Percentiles rank a stretch among this genome's conserved stretches.
phyloP scores from a whole-genome alignment of 2,888 invertebrate genomes.

The Mamestra brassicae region DNA sequence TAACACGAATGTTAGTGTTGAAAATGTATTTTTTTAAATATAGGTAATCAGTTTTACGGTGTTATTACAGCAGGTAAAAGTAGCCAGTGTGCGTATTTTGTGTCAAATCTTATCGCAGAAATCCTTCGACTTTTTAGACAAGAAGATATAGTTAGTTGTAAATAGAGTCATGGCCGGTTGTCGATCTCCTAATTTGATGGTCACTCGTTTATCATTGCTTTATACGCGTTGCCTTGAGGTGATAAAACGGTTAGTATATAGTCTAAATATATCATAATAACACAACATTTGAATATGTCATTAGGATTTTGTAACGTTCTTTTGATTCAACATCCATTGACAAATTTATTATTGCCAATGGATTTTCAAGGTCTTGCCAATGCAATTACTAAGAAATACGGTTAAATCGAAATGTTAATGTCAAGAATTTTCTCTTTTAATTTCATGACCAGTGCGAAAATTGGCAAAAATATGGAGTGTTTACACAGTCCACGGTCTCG shows the following conservation, averaged over 20 bases:
- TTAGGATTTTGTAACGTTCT: slow-evolving; percentile 43
- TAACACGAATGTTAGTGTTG: slow-evolving; percentile 48
- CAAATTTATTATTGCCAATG: slow-evolving; percentile 39
- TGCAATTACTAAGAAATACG: slow-evolving; percentile 37
- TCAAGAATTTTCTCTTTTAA: slow-evolving; percentile 34
- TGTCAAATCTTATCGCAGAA: slow-evolving; percentile 84
- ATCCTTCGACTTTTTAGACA: slow-evolving; percentile 83
- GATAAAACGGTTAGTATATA: slow-evolving; percentile 71
- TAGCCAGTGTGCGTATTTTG: slow-evolving; percentile 69
- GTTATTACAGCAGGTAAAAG: slow-evolving; percentile 44
- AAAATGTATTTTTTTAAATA: slow-evolving; percentile 51
- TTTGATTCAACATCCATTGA: slow-evolving; percentile 24
- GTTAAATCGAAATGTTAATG: slow-evolving; percentile 22
- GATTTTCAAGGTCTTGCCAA: slow-evolving; percentile 53
- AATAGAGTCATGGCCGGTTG: slow-evolving; percentile 89
- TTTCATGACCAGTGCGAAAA: slow-evolving; percentile 57
- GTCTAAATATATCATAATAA: slow-evolving; percentile 58
- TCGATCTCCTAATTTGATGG: slow-evolving; percentile 89
- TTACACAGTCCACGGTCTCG: slow-evolving; percentile 82
- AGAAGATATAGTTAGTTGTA: slow-evolving; percentile 73
- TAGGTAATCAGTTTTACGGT: slow-evolving; percentile 39
- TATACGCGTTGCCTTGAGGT: slow-evolving; percentile 75
- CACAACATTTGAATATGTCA: slow-evolving; percentile 50
- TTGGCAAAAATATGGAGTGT: slow-evolving; percentile 72
- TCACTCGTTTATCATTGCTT: slow-evolving; percentile 81